A percentile compares a stretch with the other conserved stretches of the same genome.
Conservation (phyloP, 2,113 vertebrate genomes). For the Syrmaticus mikado region DNA sequence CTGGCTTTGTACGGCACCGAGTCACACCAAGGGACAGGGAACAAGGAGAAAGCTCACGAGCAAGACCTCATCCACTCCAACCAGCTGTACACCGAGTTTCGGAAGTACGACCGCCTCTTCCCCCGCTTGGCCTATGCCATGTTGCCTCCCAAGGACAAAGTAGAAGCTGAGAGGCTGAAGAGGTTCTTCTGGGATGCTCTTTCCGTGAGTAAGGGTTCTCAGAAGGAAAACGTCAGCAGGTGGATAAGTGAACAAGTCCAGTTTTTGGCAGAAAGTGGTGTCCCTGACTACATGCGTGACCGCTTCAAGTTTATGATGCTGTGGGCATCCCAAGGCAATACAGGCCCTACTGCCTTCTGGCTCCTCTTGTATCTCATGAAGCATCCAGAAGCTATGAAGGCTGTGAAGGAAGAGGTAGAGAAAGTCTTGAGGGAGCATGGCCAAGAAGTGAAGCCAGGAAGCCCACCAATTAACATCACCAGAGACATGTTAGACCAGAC, state of each 20-base stretch:
- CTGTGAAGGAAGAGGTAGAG: constrained; percentile 83
- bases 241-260: constrained; percentile 84
- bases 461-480: constrained; percentile 14
- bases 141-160: constrained; percentile 77
- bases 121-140: constrained; percentile 83
- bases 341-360: constrained; percentile 90
- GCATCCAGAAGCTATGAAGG: constrained; percentile 86
- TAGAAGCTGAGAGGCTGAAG: constrained; percentile 79
- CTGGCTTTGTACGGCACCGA: constrained; percentile 86
- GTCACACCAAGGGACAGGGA: not conserved
- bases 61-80: constrained; percentile 77
- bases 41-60: constrained; percentile 67
- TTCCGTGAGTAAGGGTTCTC: constrained; percentile 69
- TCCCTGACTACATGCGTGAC: constrained; percentile 77
- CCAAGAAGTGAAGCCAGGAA: constrained; percentile 68
- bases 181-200: constrained; percentile 81
- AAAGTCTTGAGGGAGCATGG: constrained; percentile 71
- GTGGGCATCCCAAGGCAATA: constrained; percentile 94
- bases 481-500: constrained; percentile 77
- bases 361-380: constrained; percentile 89
- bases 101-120: constrained; percentile 88
- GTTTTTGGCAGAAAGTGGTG: constrained; percentile 63
- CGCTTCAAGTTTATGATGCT: constrained; percentile 89
- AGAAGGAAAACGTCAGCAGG: constrained; percentile 83
- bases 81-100: constrained; percentile 74